Percentiles rank a stretch among this genome's conserved stretches.
Conservation (phyloP, 2,888 invertebrate genomes). For the Scaptomyza tumidula region DNA sequence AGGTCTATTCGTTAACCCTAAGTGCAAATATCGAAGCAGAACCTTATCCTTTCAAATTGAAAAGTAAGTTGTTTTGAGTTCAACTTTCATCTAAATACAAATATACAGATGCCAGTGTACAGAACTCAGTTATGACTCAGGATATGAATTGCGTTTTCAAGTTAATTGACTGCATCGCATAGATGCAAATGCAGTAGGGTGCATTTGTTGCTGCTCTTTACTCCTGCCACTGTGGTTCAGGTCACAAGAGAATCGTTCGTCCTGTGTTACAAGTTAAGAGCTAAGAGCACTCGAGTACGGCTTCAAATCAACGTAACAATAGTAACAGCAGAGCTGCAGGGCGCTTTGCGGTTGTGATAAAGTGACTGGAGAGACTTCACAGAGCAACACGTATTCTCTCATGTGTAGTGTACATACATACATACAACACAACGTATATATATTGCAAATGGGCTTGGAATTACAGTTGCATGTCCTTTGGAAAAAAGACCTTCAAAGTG, state of each 20-base stretch:
- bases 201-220: slow-evolving; percentile 3
- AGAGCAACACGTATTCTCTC: slow-evolving; percentile 22
- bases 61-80: too few relatives aligned
- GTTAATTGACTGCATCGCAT: slow-evolving; percentile 18
- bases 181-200: slow-evolving; percentile 12
- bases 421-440: neutral
- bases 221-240: neutral
- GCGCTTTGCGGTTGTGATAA: slow-evolving; percentile 28
- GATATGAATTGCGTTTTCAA: slow-evolving; percentile 15
- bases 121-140: neutral
- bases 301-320: neutral
- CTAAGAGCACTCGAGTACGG: slow-evolving; percentile 19
- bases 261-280: slow-evolving; percentile 12
- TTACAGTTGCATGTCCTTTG: neutral
- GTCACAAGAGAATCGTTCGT: slow-evolving; percentile 6
- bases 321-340: slow-evolving; percentile 16
- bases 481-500: slow-evolving; percentile 1
- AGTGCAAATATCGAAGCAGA: too few relatives aligned
- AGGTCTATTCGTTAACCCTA: too few relatives aligned
- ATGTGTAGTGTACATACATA: neutral
- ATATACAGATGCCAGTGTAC: too few relatives aligned
- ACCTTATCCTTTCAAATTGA: too few relatives aligned
- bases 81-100: too few relatives aligned
- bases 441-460: slow-evolving; percentile 13
- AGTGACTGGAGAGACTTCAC: slow-evolving; percentile 14